Evolutionary conservation across 2,113 vertebrate species (phyloP), one percentile per base, ranked within the genome.

Genomic region (zebrafish (Danio rerio)): DNA sequence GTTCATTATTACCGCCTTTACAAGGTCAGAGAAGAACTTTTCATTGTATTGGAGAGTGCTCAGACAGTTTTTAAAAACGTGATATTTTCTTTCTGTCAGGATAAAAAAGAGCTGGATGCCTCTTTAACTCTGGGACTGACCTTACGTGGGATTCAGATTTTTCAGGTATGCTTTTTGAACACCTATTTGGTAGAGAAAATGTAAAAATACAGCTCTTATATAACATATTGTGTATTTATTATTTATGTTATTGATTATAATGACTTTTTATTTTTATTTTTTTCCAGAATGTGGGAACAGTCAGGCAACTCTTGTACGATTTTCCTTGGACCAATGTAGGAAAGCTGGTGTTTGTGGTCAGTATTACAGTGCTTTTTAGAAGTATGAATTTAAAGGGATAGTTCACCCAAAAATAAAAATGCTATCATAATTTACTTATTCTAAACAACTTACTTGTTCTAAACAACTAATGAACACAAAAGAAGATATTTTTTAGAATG

Each of bases 281-380:
- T 79, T 13, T 85, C 50, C 80, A 99, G 98, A 98, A 98, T 82
- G 85, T 95, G 59, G 95, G 96, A 5, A 94, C 95, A 11, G 97
- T 97, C 66, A 95, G 95, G 87, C 96, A 99, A 78, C 95, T 99
- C 80, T 88, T 99, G 81, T 99, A 96, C 0, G 98, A 99, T 87
- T 99, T 99, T 84, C 98, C 98, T 0, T 99, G 98, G 98, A 98
- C 97, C 62, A 99, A 99, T 0, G 98, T 99, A 88, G 98, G 98
- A 45, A 99, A 99, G 80, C 91, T 99, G 80, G 97, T 99, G 6
- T 99, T 99, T 83, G 97, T 99, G 97, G 98, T 99, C 90, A 97
- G 98, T 95, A 84, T 20, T 70, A 59, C 55, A 73, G 21, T 9
- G 6, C 11, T 21, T 47, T 50, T 52, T 52, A 52, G 49, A 52